Conservation (phyloP, 1,140 invertebrate genomes). For the Drosophila varians region DNA sequence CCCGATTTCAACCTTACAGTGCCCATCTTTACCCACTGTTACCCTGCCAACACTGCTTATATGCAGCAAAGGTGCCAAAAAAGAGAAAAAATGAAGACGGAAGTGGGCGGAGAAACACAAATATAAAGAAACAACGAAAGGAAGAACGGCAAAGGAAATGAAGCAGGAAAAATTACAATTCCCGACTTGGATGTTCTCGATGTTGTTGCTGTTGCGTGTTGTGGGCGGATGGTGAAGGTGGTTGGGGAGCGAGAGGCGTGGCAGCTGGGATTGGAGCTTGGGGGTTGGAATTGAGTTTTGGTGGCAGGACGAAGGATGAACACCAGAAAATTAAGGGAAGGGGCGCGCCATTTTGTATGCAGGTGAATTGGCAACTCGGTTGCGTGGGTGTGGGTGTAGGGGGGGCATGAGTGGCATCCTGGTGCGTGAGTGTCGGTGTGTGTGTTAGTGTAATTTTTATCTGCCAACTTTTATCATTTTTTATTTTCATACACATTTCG, state of each 20-base stretch:
- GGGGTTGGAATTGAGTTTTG: slow-evolving; percentile 57
- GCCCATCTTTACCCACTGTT: slow-evolving; percentile 33
- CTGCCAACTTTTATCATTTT: slow-evolving; percentile 81
- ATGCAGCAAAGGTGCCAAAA: slow-evolving; percentile 60
- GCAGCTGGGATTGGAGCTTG: slow-evolving; percentile 3
- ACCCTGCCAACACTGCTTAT: slow-evolving; percentile 22
- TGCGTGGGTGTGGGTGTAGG: slow-evolving; percentile 18
- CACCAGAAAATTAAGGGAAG: slow-evolving; percentile 6
- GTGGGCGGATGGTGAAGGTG: not conserved
- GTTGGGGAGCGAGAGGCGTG: not conserved
- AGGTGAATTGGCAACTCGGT: slow-evolving; percentile 61
- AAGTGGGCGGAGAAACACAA: slow-evolving; percentile 10
- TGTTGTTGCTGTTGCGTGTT: slow-evolving; percentile 4
- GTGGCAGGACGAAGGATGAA: slow-evolving; percentile 43
- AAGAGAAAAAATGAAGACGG: slow-evolving; percentile 18
- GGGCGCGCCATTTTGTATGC: slow-evolving; percentile 72
- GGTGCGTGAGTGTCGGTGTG: slow-evolving; percentile 5
- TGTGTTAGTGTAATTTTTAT: slow-evolving; percentile 73
- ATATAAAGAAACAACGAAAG: slow-evolving; percentile 38
- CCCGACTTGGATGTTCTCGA: slow-evolving; percentile 49
- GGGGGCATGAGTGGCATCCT: not conserved
- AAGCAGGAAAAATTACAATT: slow-evolving; percentile 83
- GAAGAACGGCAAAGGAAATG: slow-evolving; percentile 78
- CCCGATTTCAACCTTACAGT: not conserved
- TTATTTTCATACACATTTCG: slow-evolving; percentile 77